These are phyloP conservation scores for Sandelia bainsii DNA, from an alignment of 2,797 vertebrate genomes.

Conservation along the genomic window DNA sequence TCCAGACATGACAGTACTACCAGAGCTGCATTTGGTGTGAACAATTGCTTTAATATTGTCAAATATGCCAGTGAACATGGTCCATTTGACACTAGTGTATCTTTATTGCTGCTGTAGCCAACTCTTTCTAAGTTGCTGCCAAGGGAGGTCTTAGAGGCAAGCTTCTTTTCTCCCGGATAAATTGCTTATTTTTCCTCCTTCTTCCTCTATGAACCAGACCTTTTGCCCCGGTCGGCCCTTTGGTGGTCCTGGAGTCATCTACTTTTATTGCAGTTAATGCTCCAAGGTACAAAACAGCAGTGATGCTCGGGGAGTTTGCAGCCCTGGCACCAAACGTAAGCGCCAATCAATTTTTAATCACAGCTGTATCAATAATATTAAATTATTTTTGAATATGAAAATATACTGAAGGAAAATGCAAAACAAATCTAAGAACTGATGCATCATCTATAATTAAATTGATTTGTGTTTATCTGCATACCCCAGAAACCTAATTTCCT, in stretches of 20 bases:
- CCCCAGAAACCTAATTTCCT: conserved; percentile 26
- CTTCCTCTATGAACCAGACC: conserved; percentile 74
- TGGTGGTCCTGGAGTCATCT: conserved; percentile 73
- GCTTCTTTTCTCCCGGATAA: conserved; percentile 71
- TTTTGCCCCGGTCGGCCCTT: conserved; percentile 66
- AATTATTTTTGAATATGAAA: conserved; percentile 61
- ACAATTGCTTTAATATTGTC: conserved; percentile 72
- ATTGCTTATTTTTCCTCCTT: conserved; percentile 79
- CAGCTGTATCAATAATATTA: conserved; percentile 63
- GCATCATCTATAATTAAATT: conserved; percentile 36
- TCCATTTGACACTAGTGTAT: conserved; percentile 59
- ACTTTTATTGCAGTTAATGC: conserved; percentile 83
- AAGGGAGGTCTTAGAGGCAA: conserved; percentile 77
- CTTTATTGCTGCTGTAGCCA: conserved; percentile 65
- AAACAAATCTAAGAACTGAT: conserved; percentile 29
- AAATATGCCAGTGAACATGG: conserved; percentile 47
- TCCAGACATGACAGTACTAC: conserved; percentile 24
- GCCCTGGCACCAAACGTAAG: conserved; percentile 49
- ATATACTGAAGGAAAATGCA: conserved; percentile 33
- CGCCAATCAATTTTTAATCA: conserved; percentile 82
- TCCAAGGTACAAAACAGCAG: conserved; percentile 62
- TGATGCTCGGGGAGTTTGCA: conserved; percentile 54
- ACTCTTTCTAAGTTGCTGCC: conserved; percentile 62
- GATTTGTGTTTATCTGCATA: conserved; percentile 27
- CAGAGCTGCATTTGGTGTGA: conserved; percentile 53